These are phyloP conservation scores for Xylota segnis DNA, from an alignment of 2,888 invertebrate genomes.

Conservation along the genomic window DNA sequence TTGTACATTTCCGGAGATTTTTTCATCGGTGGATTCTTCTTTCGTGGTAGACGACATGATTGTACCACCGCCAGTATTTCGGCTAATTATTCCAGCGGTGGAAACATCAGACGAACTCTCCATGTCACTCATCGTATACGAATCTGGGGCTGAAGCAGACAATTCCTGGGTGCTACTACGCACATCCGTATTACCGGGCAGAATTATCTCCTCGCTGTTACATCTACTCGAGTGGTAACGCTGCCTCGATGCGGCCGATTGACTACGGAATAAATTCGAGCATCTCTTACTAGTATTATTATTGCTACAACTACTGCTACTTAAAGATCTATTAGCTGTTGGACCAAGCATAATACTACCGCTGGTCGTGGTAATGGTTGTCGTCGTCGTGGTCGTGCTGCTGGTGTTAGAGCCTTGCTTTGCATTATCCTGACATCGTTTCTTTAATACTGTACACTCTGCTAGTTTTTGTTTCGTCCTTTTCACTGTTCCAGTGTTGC, in stretches of 20 bases:
- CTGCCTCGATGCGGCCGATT: slow-evolving; percentile 81
- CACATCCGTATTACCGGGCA: slow-evolving; percentile 44
- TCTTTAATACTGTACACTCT: slow-evolving; percentile 84
- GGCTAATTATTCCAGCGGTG: slow-evolving; percentile 15
- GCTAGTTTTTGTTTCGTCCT: slow-evolving; percentile 89
- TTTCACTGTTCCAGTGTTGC: slow-evolving; percentile 87
- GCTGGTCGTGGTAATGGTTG: slow-evolving; percentile 63
- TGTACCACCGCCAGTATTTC: slow-evolving; percentile 22
- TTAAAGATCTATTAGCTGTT: slow-evolving; percentile 66
- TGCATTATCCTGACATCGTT: slow-evolving; percentile 82
- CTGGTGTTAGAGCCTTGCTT: slow-evolving; percentile 55
- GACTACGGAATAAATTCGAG: slow-evolving; percentile 81
- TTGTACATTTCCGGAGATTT: slow-evolving; percentile 90
- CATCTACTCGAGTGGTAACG: slow-evolving; percentile 82
- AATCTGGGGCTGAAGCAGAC: slow-evolving; percentile 88
- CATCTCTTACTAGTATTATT: slow-evolving; percentile 78
- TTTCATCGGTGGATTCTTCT: slow-evolving; percentile 79
- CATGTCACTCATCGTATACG: slow-evolving; percentile 81
- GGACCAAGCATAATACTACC: slow-evolving; percentile 58
- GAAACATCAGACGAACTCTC: slow-evolving; percentile 78
- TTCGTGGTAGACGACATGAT: slow-evolving; percentile 37
- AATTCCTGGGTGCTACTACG: slow-evolving; percentile 80
- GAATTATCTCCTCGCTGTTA: slow-evolving; percentile 83
- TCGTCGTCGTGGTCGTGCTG: slow-evolving; percentile 39
- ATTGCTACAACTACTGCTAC: slow-evolving; percentile 72